Evolutionary conservation across 1,140 invertebrate genomes (phyloP).

Genomic region (Aricia agestis): DNA sequence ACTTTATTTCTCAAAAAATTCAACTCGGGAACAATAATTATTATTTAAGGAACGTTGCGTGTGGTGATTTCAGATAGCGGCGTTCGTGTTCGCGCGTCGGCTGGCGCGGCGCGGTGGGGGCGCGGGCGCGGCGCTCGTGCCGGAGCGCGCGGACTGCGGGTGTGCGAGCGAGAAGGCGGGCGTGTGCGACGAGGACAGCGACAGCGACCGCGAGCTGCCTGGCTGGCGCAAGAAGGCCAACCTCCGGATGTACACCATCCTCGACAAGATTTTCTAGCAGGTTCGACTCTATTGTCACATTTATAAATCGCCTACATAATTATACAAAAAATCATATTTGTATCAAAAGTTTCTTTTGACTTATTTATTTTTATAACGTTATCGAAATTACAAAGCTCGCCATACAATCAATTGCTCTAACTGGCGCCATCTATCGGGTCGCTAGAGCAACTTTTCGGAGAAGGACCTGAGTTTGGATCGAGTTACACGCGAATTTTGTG

Average conservation of each 20-base stretch:
- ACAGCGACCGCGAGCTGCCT: slow-evolving; percentile 40
- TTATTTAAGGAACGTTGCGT: background rate
- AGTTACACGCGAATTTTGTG: no score
- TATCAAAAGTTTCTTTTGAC: background rate
- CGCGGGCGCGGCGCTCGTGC: background rate
- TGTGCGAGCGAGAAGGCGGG: slow-evolving; percentile 32
- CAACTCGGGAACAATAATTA: no score
- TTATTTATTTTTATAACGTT: no score
- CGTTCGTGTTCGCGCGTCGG: slow-evolving; percentile 41
- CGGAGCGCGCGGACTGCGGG: slow-evolving; percentile 18
- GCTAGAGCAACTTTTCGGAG: no score
- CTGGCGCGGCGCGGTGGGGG: slow-evolving; percentile 32
- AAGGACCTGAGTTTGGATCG: no score
- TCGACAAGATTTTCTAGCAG: slow-evolving; percentile 73
- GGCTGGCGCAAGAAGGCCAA: slow-evolving; percentile 62
- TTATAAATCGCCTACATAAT: no score
- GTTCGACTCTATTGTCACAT: slow-evolving; percentile 21
- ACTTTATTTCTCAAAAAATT: no score
- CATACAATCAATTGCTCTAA: no score
- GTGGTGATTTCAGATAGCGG: slow-evolving; percentile 33
- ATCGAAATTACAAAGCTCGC: no score
- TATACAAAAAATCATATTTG: no score
- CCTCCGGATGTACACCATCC: slow-evolving; percentile 65
- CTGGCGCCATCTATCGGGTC: no score
- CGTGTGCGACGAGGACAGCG: slow-evolving; percentile 43